Evolutionary conservation across 2,113 vertebrate species (phyloP).

Genomic region (Acrocephalus kingi): DNA sequence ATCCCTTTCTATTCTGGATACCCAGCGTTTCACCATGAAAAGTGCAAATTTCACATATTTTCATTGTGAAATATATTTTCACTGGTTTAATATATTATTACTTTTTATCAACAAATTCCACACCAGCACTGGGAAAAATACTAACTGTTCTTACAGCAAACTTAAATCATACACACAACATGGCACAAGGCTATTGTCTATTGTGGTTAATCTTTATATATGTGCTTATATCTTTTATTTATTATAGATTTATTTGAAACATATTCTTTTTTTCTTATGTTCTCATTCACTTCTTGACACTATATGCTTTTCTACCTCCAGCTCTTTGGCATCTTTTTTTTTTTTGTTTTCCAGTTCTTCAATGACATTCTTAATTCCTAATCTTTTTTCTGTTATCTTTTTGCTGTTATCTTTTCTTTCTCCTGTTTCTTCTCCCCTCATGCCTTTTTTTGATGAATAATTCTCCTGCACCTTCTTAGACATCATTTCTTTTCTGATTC

Average conservation of each 20-base stretch:
- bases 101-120: background rate
- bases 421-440: fast-evolving
- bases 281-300: background rate
- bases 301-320: background rate
- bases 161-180: background rate
- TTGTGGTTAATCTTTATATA: background rate
- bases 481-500: background rate
- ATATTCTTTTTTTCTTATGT: background rate
- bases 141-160: background rate
- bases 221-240: background rate
- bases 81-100: background rate
- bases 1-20: background rate
- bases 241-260: background rate
- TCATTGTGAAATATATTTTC: background rate
- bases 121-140: background rate
- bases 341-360: background rate
- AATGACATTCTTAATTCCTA: background rate
- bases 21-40: background rate
- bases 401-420: background rate
- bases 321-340: background rate
- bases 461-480: background rate
- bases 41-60: background rate
- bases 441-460: background rate
- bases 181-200: background rate
- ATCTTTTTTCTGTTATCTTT: background rate